phyloP scores from a whole-genome alignment of 2,797 vertebrate species.

The Choloepus didactylus region DNA sequence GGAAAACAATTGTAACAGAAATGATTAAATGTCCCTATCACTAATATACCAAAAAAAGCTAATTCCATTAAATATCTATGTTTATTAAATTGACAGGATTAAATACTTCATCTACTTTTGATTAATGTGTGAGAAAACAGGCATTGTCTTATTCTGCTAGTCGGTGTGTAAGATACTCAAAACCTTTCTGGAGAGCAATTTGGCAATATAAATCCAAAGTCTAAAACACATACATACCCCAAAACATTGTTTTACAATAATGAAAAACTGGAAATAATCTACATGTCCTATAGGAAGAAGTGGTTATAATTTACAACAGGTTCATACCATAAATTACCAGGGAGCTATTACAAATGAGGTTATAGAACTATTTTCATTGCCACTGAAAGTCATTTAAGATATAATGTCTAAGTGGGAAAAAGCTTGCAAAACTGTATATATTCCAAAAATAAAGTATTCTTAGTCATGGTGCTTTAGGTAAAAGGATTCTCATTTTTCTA shows the following conservation, averaged over 20 bases:
- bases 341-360: neutral
- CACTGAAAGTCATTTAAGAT: neutral
- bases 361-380: neutral
- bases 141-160: constrained; percentile 46
- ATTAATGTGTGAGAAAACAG: constrained; percentile 1
- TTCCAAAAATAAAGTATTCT: neutral
- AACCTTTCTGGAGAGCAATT: neutral
- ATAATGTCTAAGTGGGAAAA: neutral
- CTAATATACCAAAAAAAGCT: neutral
- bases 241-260: constrained; percentile 25
- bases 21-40: neutral
- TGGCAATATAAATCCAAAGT: constrained; percentile 39
- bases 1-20: neutral
- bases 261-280: constrained; percentile 58
- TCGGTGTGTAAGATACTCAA: neutral
- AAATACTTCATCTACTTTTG: neutral
- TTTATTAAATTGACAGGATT: constrained; percentile 15
- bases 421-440: neutral
- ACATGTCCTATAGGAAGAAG: neutral
- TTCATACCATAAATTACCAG: neutral
- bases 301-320: constrained; percentile 57
- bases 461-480: neutral
- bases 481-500: constrained; percentile 2
- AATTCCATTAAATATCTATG: constrained; percentile 18
- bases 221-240: neutral